phyloP scores from a whole-genome alignment of 1,140 invertebrate genomes.

The Amyelois transitella region DNA sequence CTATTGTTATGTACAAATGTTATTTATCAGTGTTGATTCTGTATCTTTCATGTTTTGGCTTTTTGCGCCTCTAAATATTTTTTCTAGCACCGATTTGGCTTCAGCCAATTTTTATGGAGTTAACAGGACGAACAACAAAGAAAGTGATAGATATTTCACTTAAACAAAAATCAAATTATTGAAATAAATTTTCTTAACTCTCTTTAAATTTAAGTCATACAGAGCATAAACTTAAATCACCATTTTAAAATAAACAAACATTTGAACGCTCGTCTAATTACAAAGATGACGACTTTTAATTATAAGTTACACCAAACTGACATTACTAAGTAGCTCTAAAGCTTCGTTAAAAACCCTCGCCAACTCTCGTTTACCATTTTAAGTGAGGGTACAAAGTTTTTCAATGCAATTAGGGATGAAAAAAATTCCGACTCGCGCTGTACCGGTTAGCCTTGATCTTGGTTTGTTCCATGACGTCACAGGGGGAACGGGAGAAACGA shows the following conservation, averaged over 20 bases:
- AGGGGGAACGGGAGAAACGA: background rate
- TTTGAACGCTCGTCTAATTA: background rate
- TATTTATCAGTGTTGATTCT: too few species aligned
- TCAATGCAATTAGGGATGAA: background rate
- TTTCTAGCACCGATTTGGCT: too few species aligned
- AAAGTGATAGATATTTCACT: too few species aligned
- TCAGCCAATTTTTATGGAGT: too few species aligned
- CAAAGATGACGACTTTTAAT: background rate
- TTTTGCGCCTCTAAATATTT: too few species aligned
- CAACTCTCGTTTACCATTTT: background rate
- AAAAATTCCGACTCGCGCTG: background rate
- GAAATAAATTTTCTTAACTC: too few species aligned
- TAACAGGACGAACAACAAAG: too few species aligned
- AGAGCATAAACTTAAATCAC: background rate
- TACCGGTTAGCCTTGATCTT: conserved; percentile 3
- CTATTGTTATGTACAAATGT: too few species aligned
- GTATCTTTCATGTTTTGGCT: too few species aligned
- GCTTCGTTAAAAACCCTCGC: background rate
- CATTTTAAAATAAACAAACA: background rate
- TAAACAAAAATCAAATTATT: too few species aligned
- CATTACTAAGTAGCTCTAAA: background rate
- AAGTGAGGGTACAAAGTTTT: conserved; percentile 1
- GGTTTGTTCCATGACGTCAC: background rate
- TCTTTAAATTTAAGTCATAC: too few species aligned
- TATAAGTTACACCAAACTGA: too few species aligned